These are phyloP conservation scores for Camelus dromedarius DNA, from an alignment of 2,113 vertebrate genomes.

Conservation along the genomic window DNA sequence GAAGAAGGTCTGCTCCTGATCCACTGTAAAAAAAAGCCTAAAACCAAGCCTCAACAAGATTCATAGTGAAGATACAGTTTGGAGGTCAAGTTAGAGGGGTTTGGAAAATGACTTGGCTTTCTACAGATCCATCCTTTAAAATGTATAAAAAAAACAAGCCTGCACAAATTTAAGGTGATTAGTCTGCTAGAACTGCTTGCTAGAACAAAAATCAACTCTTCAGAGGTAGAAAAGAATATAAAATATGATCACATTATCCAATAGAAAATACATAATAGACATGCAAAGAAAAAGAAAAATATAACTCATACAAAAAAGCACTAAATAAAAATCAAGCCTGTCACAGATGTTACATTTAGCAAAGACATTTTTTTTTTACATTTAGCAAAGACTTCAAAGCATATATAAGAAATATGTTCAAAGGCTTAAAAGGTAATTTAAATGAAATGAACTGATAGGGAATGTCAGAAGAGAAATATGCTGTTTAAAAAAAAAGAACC, in stretches of 20 bases:
- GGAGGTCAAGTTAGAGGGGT: background rate
- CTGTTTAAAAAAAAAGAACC: background rate
- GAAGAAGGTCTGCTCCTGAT: background rate
- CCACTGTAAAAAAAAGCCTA: background rate
- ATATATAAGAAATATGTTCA: background rate
- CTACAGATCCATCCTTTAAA: background rate
- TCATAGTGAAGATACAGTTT: background rate
- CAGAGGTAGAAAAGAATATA: background rate
- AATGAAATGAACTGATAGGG: background rate
- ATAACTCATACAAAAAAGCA: background rate
- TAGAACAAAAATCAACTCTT: slow-evolving; percentile 6
- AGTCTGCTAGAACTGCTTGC: background rate
- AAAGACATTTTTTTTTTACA: background rate
- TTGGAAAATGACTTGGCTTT: background rate
- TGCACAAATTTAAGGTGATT: background rate
- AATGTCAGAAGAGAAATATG: background rate
- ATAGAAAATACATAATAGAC: background rate
- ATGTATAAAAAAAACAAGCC: background rate
- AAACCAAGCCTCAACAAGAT: background rate
- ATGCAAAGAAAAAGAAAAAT: background rate
- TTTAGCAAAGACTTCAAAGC: background rate
- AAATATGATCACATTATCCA: background rate
- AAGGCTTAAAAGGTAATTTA: background rate
- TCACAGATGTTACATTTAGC: background rate
- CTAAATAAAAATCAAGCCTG: background rate